Base-by-base conservation (phyloP, 2,797 vertebrate species). In the Bovichtus variegatus region DNA sequence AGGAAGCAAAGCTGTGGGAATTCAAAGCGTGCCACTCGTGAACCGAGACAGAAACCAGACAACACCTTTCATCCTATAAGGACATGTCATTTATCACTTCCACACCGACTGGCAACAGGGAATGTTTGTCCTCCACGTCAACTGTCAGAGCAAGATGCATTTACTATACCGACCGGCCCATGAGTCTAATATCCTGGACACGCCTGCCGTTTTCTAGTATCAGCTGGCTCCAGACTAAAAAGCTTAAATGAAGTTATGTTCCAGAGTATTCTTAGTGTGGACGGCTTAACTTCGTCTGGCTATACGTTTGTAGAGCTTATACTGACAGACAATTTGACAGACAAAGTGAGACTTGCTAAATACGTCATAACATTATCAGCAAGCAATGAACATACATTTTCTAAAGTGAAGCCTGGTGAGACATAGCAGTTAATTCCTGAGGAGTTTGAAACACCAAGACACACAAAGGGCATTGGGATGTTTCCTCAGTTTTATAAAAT, bases 31-130 rank as follows among this genome's bases (percentile, higher is more conserved):
- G 61, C 40, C 63, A 58, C 74, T 76, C 80, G 75, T 74, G 80
- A 79, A 57, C 11, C 16, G 38, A 78, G 82, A 90, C 76, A 71
- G 71, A 87, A 86, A 83, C 58, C 82, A 87, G 85, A 80, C 68
- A 64, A 79, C 78, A 85, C 71, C 85, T 87, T 85, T 89, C 74
- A 85, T 86, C 80, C 67, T 21, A 62, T 41, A n/a, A 71, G 78
- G 75, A 80, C 70, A 41, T 16, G 38, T 58, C 82, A 84, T 91
- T 91, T 82, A 92, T 89, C 88, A 89, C 81, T 21, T 81, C 67
- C 19, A 34, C 47, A 73, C 65, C n/a, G 9, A 74, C 53, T 19
- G 68, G 74, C 70, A 80, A 82, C 1, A 12, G 67, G 76, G 79
- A 82, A 80, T 73, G 83, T 87, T 89, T 88, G 87, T 84, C 84